Percentiles rank a stretch among this genome's conserved stretches.
These are phyloP conservation scores for Macquaria ambigua DNA, from an alignment of 2,113 vertebrate genomes.

Conservation along the genomic window DNA sequence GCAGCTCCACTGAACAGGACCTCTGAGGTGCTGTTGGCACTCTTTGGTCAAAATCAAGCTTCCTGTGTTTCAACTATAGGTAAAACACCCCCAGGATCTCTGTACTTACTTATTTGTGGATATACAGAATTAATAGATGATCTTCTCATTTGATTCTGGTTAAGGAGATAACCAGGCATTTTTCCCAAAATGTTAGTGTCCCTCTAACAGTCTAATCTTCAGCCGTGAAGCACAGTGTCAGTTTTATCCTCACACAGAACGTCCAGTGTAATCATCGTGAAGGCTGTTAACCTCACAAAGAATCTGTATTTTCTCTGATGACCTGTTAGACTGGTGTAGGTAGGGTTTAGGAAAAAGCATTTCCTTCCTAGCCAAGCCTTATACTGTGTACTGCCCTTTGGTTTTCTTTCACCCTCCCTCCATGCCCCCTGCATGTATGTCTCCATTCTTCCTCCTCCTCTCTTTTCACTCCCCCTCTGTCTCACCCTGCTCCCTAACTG, in stretches of 20 bases:
- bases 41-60: not conserved
- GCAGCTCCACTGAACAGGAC: not conserved
- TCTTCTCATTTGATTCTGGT: not conserved
- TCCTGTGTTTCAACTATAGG: not conserved
- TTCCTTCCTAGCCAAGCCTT: not conserved
- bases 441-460: constrained; percentile 48
- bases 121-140: not conserved
- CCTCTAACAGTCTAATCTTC: constrained; percentile 7
- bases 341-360: not conserved
- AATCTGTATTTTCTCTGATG: constrained; percentile 37
- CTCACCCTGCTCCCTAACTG: constrained; percentile 68
- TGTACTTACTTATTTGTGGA: not conserved
- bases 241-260: not conserved
- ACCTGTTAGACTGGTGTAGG: not conserved
- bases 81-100: not conserved
- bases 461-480: constrained; percentile 61
- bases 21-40: not conserved
- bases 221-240: not conserved
- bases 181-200: constrained; percentile 15
- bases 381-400: constrained; percentile 1
- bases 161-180: not conserved
- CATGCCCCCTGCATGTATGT: constrained; percentile 34
- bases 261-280: constrained; percentile 10
- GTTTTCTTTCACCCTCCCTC: constrained; percentile 4
- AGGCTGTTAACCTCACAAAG: constrained; percentile 29